A percentile compares a stretch with the other conserved stretches of the same genome.
Evolutionary conservation across 2,888 invertebrate genomes (phyloP).

Genomic region (Hydrotaea cyrtoneurina): DNA sequence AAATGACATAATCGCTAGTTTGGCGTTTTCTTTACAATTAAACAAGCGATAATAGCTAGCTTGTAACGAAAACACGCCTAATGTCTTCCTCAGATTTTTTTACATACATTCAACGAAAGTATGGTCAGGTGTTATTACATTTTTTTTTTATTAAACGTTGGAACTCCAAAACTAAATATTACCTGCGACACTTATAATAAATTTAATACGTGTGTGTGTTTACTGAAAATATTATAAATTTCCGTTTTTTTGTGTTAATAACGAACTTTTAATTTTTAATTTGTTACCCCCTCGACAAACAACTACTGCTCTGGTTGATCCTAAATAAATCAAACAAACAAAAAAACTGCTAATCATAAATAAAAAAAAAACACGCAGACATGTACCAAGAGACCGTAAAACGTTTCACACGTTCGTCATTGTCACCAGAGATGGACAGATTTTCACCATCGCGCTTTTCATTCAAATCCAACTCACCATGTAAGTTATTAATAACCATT

Average conservation of each 20-base stretch:
- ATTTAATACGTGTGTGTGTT: neutral
- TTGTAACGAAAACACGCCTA: too few species aligned
- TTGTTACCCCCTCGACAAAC: neutral
- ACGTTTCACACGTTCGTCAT: conserved; percentile 78
- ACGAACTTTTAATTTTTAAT: conserved; percentile 42
- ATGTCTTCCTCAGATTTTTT: too few species aligned
- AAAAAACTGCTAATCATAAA: neutral
- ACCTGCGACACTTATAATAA: neutral
- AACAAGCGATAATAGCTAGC: too few species aligned
- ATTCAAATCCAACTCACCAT: conserved; percentile 70
- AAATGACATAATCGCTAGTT: too few species aligned
- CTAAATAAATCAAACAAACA: conserved; percentile 8
- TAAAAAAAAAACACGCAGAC: conserved; percentile 69
- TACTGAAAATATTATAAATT: conserved; percentile 29
- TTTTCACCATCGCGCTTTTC: conserved; percentile 74
- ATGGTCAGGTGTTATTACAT: too few species aligned
- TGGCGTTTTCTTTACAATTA: too few species aligned
- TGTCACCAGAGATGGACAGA: conserved; percentile 78
- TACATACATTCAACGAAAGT: too few species aligned
- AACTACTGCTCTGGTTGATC: neutral
- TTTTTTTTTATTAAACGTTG: neutral
- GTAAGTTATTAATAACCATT: conserved; percentile 54
- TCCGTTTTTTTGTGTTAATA: conserved; percentile 51
- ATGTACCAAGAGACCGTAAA: conserved; percentile 78
- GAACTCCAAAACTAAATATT: neutral